These are phyloP conservation scores for Panagrolaimus sp. DNA, from an alignment of 1,140 invertebrate species.

Conservation along the genomic window DNA sequence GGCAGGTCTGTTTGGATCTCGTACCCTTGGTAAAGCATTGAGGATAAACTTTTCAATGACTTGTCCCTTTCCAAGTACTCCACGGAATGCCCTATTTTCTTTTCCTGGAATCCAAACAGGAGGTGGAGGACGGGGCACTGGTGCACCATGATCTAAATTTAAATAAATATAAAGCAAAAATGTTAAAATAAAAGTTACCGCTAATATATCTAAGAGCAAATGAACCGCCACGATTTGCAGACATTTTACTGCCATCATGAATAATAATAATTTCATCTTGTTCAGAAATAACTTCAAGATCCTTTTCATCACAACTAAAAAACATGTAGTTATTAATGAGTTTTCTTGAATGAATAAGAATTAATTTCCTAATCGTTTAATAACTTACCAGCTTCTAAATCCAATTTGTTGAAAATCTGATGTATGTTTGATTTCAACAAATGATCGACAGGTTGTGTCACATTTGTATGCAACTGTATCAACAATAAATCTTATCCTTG, in stretches of 20 bases:
- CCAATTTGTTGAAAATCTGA: constrained; percentile 59
- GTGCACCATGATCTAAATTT: constrained; percentile 39
- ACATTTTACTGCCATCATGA: constrained; percentile 22
- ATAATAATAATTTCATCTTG: constrained; percentile 51
- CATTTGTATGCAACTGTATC: constrained; percentile 49
- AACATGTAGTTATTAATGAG: neutral
- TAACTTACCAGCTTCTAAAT: constrained; percentile 52
- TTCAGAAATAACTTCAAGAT: constrained; percentile 53
- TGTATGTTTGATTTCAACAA: constrained; percentile 57
- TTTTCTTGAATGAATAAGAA: constrained; percentile 21
- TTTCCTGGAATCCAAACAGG: constrained; percentile 56
- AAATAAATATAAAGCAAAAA: neutral
- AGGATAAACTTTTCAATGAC: constrained; percentile 59
- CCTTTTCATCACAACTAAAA: constrained; percentile 54
- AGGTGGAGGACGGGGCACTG: constrained; percentile 55
- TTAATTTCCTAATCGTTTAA: constrained; percentile 10
- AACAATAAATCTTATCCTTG: constrained; percentile 53
- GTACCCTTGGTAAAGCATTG: constrained; percentile 53
- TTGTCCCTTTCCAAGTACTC: constrained; percentile 44
- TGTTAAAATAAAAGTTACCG: constrained; percentile 25
- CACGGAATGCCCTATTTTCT: constrained; percentile 55
- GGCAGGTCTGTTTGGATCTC: constrained; percentile 46
- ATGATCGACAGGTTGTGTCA: constrained; percentile 54
- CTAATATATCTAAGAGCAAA: constrained; percentile 52
- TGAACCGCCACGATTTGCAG: constrained; percentile 30